Percentiles rank a stretch among this genome's conserved stretches.
phyloP scores from a whole-genome alignment of 1,140 invertebrate genomes.

The Choristoneura fumiferana region DNA sequence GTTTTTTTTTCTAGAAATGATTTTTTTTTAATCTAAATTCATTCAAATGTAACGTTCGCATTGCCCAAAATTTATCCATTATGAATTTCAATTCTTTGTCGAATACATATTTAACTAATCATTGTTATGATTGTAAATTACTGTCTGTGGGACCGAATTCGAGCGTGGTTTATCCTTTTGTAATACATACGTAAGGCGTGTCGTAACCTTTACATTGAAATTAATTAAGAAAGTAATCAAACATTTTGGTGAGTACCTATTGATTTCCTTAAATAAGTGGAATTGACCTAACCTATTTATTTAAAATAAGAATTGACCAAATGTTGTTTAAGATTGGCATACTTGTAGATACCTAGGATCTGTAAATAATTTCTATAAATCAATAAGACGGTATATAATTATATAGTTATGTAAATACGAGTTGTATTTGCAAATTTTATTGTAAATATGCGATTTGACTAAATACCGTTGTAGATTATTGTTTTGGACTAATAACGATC shows the following conservation, averaged over 20 bases:
- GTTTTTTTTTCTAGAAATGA: too few relatives aligned
- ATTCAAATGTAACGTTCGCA: too few relatives aligned
- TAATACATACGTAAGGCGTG: constrained; percentile 10
- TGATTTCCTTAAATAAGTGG: constrained; percentile 31
- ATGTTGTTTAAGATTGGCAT: constrained; percentile 66
- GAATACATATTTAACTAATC: too few relatives aligned
- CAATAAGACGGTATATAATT: constrained; percentile 60
- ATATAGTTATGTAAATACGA: constrained; percentile 52
- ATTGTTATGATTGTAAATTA: too few relatives aligned
- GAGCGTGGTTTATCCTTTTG: not conserved
- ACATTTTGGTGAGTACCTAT: constrained; percentile 32
- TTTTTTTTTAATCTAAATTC: too few relatives aligned
- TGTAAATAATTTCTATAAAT: constrained; percentile 47
- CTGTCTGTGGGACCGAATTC: not conserved
- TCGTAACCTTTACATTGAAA: constrained; percentile 15
- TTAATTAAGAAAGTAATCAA: not conserved
- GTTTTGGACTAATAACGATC: constrained; percentile 64
- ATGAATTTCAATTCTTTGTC: too few relatives aligned
- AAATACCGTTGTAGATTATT: constrained; percentile 59
- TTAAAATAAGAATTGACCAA: constrained; percentile 75
- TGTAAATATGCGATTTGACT: constrained; percentile 60
- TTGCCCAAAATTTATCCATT: too few relatives aligned
- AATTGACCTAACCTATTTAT: constrained; percentile 50
- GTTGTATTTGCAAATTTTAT: constrained; percentile 72
- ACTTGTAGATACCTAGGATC: constrained; percentile 38